A percentile compares a stretch with the other conserved stretches of the same genome.
Evolutionary conservation across 2,888 invertebrate species (phyloP).

Genomic region (Pseudococcus jackbeardsleyi): DNA sequence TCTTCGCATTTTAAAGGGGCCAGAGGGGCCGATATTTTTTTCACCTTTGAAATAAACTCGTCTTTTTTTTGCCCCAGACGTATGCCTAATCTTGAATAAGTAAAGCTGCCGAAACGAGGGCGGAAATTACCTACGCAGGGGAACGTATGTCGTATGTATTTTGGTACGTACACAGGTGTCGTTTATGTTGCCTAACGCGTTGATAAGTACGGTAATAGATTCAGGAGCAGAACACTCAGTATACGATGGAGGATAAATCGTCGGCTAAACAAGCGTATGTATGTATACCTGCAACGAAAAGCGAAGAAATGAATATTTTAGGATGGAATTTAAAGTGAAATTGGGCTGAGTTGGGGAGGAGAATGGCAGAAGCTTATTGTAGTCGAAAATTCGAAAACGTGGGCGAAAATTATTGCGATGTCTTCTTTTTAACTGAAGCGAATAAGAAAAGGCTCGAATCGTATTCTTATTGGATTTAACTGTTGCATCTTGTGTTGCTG

Average conservation of each 20-base stretch:
- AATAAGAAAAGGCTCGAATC: not conserved
- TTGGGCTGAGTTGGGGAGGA: no score
- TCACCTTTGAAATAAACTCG: no score
- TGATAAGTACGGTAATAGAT: slow-evolving; percentile 41
- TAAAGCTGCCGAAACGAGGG: not conserved
- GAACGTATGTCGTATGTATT: not conserved
- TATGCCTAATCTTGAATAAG: not conserved
- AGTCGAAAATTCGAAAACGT: not conserved
- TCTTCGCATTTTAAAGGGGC: no score
- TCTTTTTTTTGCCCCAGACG: no score
- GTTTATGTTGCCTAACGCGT: slow-evolving; percentile 47
- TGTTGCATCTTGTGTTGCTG: not conserved
- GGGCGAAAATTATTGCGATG: not conserved
- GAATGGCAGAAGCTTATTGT: not conserved
- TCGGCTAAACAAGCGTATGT: not conserved
- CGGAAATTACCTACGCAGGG: slow-evolving; percentile 4
- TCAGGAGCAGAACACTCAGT: slow-evolving; percentile 29
- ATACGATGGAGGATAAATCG: slow-evolving; percentile 8
- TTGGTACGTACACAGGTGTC: slow-evolving; percentile 30
- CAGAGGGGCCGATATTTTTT: no score
- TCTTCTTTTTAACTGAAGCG: not conserved
- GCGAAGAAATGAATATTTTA: slow-evolving; percentile 29
- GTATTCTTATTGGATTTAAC: not conserved
- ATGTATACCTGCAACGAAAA: not conserved
- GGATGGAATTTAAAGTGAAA: not conserved